Percentiles rank a stretch among this genome's conserved stretches.
These are phyloP conservation scores for Pinna nobilis DNA, from an alignment of 1,140 invertebrate genomes.

Conservation along the genomic window DNA sequence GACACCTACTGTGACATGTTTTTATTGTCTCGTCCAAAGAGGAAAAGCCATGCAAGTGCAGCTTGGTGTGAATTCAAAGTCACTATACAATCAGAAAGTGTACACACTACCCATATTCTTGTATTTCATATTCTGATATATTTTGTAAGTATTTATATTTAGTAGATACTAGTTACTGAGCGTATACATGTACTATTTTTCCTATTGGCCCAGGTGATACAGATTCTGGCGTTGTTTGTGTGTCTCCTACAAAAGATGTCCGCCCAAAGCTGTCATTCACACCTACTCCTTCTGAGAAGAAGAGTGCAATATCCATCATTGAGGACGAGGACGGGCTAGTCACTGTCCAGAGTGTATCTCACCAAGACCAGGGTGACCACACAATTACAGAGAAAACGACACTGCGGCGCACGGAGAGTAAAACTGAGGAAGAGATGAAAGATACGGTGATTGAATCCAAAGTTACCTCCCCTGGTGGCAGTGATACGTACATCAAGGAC, in stretches of 20 bases:
- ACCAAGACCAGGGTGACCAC: conserved; percentile 51
- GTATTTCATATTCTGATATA: too few relatives aligned
- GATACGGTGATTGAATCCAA: conserved; percentile 77
- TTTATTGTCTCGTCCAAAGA: too few relatives aligned
- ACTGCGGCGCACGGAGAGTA: conserved; percentile 76
- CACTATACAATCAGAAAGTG: too few relatives aligned
- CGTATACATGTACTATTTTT: too few relatives aligned
- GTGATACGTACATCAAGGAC: conserved; percentile 57
- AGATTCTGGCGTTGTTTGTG: neutral
- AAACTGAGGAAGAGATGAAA: conserved; percentile 87
- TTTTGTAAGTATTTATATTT: too few relatives aligned
- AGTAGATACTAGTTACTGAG: too few relatives aligned
- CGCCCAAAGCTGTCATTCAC: neutral
- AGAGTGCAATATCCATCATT: conserved; percentile 51
- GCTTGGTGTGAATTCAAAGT: too few relatives aligned
- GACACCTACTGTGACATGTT: too few relatives aligned
- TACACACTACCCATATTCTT: too few relatives aligned
- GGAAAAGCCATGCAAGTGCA: too few relatives aligned
- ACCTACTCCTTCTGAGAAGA: conserved; percentile 1
- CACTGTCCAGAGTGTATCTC: conserved; percentile 54
- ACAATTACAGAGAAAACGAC: conserved; percentile 73
- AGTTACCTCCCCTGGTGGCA: conserved; percentile 56
- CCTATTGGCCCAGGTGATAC: too few relatives aligned
- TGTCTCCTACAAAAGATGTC: conserved; percentile 1
- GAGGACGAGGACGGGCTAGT: conserved; percentile 55